phyloP scores from a whole-genome alignment of 1,140 invertebrate genomes.

The Brachionus calyciflorus region DNA sequence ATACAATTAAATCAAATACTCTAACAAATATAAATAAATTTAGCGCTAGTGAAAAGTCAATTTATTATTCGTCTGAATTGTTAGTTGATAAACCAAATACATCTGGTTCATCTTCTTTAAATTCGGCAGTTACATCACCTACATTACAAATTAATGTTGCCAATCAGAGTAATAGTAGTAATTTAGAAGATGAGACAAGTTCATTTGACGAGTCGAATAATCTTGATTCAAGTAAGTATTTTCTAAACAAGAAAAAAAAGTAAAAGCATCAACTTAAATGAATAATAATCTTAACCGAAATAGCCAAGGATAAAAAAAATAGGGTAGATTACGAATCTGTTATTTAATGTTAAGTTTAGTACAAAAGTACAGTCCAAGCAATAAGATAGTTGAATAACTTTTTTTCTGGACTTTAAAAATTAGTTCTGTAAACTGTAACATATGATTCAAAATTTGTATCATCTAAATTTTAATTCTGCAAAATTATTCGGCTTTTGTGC shows the following conservation, averaged over 20 bases:
- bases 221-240: too few species aligned
- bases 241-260: not conserved
- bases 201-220: not conserved
- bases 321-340: too few species aligned
- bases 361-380: too few species aligned
- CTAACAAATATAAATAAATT: conserved; percentile 25
- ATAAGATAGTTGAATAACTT: too few species aligned
- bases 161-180: not conserved
- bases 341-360: too few species aligned
- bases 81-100: conserved; percentile 10
- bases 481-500: too few species aligned
- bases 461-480: too few species aligned
- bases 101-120: not conserved
- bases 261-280: not conserved
- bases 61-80: conserved; percentile 40
- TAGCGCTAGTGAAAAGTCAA: conserved; percentile 27
- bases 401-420: too few species aligned
- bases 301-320: too few species aligned
- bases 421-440: too few species aligned
- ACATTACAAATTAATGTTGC: not conserved
- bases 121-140: conserved; percentile 19
- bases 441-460: too few species aligned
- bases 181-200: not conserved
- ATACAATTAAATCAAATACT: conserved; percentile 18
- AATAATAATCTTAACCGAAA: too few species aligned